Evolutionary conservation across 1,140 invertebrate genomes (phyloP), one percentile per base, ranked within the genome.

Genomic region (Mercenaria mercenaria): DNA sequence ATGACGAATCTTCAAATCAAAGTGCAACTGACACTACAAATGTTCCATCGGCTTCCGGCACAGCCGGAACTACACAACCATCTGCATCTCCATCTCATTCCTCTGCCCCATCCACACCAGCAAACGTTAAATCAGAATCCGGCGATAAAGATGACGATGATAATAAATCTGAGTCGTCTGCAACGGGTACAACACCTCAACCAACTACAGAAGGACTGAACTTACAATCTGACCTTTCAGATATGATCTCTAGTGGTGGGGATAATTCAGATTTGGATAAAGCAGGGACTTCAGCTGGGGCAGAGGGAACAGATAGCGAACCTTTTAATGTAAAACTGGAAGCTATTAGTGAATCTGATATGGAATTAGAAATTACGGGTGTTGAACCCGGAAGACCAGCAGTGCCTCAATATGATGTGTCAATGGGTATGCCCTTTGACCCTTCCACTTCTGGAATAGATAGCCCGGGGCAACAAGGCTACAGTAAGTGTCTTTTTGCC

Each of bases 311-410:
- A 32, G 82, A 74, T 18, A 3, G 11, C 0, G 84, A 86, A n/a
- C 47, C 50, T 52, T n/a, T n/a, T n/a, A 74, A 77, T 74, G 52
- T 86, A 29, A 86, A 86, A 86, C 47, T 86, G 8, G 84, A 86
- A 77, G 84, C 84, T 23, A 74, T 86, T 56, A 39, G 67, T 77
- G 84, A 86, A 61, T 47, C 43, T 39, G 84, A 86, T 34, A 74
- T 86, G 84, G 84, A 86, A 47, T 77, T 86, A 59, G 84, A 86
- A 86, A 86, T 86, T 8, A 86, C 84, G 8, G 84, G 84, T 86
- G 84, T 86, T 39, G 84, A 86, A 43, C 84, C 84, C 20, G 84
- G 84, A 50, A 56, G 47, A 26, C 39, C 41, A 15, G n/a, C 52
- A 20, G 41, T 29, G 23, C 50, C 69, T 56, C 84, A 86, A 29